A percentile compares a stretch with the other conserved stretches of the same genome.
Conservation (phyloP, 1,140 invertebrate genomes). For the Drosophila seguyi region DNA sequence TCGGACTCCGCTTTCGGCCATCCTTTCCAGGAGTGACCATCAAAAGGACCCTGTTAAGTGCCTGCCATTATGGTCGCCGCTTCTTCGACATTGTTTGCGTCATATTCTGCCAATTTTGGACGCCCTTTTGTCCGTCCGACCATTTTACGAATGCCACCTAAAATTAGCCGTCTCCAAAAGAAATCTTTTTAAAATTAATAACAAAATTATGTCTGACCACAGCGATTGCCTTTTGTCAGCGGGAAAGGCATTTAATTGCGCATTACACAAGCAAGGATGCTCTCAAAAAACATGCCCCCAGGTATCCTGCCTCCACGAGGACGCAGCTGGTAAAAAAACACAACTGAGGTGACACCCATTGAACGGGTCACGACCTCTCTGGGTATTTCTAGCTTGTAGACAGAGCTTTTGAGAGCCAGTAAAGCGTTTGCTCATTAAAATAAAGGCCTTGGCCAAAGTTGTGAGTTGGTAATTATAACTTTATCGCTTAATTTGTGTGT, state of each 20-base stretch:
- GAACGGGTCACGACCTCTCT: constrained; percentile 12
- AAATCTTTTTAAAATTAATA: constrained; percentile 27
- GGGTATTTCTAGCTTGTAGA: constrained; percentile 8
- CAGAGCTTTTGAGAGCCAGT: neutral
- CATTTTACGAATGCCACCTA: neutral
- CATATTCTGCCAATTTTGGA: constrained; percentile 25
- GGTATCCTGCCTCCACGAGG: neutral
- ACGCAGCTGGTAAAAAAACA: constrained; percentile 22
- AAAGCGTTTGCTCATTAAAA: constrained; percentile 2
- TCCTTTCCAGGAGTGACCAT: constrained; percentile 7
- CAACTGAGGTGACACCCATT: constrained; percentile 9
- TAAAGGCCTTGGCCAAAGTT: neutral
- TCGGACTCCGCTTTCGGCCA: neutral
- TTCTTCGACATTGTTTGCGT: constrained; percentile 32
- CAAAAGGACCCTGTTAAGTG: constrained; percentile 30
- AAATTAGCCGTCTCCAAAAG: constrained; percentile 20
- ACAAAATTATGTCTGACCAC: constrained; percentile 15
- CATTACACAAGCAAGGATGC: neutral
- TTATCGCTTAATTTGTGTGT: neutral
- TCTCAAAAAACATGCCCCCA: neutral
- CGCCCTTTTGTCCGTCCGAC: neutral
- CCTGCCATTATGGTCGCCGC: constrained; percentile 15
- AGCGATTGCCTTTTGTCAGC: constrained; percentile 11
- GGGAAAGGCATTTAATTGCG: neutral
- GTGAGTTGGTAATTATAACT: neutral